Base-by-base conservation (phyloP, 2,797 vertebrate genomes). In the Luscinia megarhynchos region DNA sequence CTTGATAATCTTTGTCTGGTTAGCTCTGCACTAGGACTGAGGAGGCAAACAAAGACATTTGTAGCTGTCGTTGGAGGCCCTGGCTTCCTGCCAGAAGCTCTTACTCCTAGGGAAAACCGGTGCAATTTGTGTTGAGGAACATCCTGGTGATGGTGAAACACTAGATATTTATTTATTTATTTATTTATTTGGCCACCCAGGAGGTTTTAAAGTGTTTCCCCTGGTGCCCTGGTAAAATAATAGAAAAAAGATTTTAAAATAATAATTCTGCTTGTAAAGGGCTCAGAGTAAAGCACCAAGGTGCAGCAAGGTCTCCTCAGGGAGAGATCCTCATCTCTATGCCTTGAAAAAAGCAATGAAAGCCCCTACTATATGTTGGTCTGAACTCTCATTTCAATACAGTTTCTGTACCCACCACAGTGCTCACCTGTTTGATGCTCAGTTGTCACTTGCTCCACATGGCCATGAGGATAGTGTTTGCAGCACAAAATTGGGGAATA, bases 1-100 rank as follows among this genome's bases (percentile, higher is more conserved):
- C 94, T 82, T 81, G 53, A 83, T 97, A 95, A 96, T 97, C 94
- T 94, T 96, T 95, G 95, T 93, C 96, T 96, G 93, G 94, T 96
- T 95, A 96, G 94, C 89, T 93, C 90, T 62, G 96, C 90, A 76
- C 89, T 78, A 36, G 95, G 84, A 80, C 81, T 64, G 45, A 62
- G 84, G 84, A 87, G 87, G 93, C 93, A 96, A 97, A 97, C 91
- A 96, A 97, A 97, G 96, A 96, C 87, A 78, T 97, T 95, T 89
- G 84, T 95, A 96, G 96, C 91, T 96, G 94, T 91, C 55, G 3
- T 93, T 73, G 64, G 76, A 94, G 79, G 73, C 62, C 68, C 69
- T 96, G 96, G 96, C 92, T 92, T 64, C 36, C 16, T 36, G 94
- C 96, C 94, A 97, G 89, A 43, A 96, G 74, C 67, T 89, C 67